A percentile compares a stretch with the other conserved stretches of the same genome.
These are phyloP conservation scores for Encarsia formosa DNA, from an alignment of 2,888 invertebrate species.

Conservation along the genomic window DNA sequence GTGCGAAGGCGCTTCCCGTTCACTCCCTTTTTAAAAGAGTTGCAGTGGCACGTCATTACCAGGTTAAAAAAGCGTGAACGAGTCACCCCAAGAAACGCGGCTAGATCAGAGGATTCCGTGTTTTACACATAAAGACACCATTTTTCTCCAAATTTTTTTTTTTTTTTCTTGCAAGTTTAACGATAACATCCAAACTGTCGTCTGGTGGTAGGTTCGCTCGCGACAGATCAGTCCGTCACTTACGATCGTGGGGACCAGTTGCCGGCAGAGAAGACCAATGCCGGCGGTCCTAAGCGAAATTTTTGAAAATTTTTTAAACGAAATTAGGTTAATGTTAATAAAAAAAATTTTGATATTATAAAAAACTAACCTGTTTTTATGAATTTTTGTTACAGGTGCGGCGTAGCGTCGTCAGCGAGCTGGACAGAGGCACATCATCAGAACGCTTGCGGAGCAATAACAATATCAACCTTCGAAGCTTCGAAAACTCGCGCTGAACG, in stretches of 20 bases:
- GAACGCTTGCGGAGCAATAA: conserved; percentile 43
- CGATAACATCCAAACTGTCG: conserved; percentile 40
- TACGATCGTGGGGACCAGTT: neutral
- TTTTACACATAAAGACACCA: neutral
- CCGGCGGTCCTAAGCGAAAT: conserved; percentile 27
- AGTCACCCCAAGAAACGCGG: neutral
- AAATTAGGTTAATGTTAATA: too few relatives aligned
- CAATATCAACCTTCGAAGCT: conserved; percentile 10
- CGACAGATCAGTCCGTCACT: conserved; percentile 8
- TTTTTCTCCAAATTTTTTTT: neutral
- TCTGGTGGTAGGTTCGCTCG: neutral
- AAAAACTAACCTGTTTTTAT: neutral
- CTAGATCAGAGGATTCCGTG: too few relatives aligned
- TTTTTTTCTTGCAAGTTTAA: conserved; percentile 34
- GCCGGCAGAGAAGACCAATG: neutral
- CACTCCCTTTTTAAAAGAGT: neutral
- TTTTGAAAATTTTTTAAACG: neutral
- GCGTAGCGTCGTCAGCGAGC: conserved; percentile 49
- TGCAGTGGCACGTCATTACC: conserved; percentile 10
- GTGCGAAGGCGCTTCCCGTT: too few relatives aligned
- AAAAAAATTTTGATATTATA: too few relatives aligned
- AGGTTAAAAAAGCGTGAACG: conserved; percentile 15
- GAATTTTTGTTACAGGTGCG: conserved; percentile 46
- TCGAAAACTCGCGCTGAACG: conserved; percentile 35
- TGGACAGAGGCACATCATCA: conserved; percentile 44